Percentiles rank a stretch among this genome's conserved stretches.
These are phyloP conservation scores for Pseudomugil tenellus DNA, from an alignment of 2,797 vertebrate genomes.

Conservation along the genomic window DNA sequence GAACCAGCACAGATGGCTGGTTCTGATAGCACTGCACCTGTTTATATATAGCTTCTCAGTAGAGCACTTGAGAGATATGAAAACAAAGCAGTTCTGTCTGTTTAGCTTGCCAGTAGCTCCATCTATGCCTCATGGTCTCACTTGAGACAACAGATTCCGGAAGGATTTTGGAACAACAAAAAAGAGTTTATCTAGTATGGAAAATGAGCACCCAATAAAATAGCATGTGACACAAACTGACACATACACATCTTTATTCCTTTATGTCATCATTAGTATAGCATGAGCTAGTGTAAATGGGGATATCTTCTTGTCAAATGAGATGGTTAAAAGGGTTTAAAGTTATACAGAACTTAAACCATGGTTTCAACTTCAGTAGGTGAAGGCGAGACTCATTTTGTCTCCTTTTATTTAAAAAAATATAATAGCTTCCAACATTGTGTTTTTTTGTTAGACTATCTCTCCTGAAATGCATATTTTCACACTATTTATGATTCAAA, in stretches of 20 bases:
- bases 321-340: neutral
- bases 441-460: slow-evolving; percentile 30
- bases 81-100: slow-evolving; percentile 81
- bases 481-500: slow-evolving; percentile 45
- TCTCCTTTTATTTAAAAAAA: slow-evolving; percentile 24
- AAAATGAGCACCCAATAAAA: slow-evolving; percentile 45
- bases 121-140: slow-evolving; percentile 58
- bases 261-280: slow-evolving; percentile 19
- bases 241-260: slow-evolving; percentile 9
- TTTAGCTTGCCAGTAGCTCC: slow-evolving; percentile 71
- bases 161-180: slow-evolving; percentile 52
- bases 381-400: slow-evolving; percentile 25
- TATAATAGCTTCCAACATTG: slow-evolving; percentile 20
- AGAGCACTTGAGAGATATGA: slow-evolving; percentile 78
- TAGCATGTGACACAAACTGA: slow-evolving; percentile 18
- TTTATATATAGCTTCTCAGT: slow-evolving; percentile 85
- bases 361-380: slow-evolving; percentile 2
- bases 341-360: neutral
- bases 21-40: slow-evolving; percentile 78
- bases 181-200: slow-evolving; percentile 32
- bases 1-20: slow-evolving; percentile 79
- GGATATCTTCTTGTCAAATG: slow-evolving; percentile 19
- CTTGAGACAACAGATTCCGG: slow-evolving; percentile 67
- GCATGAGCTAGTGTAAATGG: neutral
- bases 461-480: slow-evolving; percentile 46